phyloP scores from a whole-genome alignment of 2,113 vertebrate genomes.

The Spizaetus ornatus region DNA sequence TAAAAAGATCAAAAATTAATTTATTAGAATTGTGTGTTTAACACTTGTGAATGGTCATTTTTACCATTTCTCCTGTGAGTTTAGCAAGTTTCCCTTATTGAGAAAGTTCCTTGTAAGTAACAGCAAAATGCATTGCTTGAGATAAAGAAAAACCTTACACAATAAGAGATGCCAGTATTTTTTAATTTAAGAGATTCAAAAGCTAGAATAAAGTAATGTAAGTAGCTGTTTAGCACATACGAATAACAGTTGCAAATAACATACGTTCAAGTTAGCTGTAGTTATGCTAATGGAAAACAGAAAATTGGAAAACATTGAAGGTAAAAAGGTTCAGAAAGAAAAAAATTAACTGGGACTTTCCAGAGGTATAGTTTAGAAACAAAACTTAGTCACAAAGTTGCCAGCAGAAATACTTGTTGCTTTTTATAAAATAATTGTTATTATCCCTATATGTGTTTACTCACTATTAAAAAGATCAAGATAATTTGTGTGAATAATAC shows the following conservation, averaged over 20 bases:
- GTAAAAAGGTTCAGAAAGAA: not conserved
- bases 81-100: not conserved
- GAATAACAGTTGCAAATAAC: not conserved
- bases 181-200: not conserved
- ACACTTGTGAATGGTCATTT: not conserved
- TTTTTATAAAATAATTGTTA: constrained; percentile 1
- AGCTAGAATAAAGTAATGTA: not conserved
- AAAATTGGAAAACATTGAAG: not conserved
- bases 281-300: not conserved
- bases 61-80: not conserved
- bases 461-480: not conserved
- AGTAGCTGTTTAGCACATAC: not conserved
- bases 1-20: not conserved
- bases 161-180: not conserved
- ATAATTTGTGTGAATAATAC: not conserved
- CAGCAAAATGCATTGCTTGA: not conserved
- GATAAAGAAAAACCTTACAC: not conserved
- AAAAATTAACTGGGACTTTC: not conserved
- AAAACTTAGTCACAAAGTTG: not conserved
- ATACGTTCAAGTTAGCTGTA: not conserved
- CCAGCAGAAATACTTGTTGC: not conserved
- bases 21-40: not conserved
- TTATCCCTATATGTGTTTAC: not conserved
- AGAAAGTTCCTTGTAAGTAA: not conserved
- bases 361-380: not conserved